Evolutionary conservation across 1,140 invertebrate genomes (phyloP), one percentile per base, ranked within the genome.

Genomic region (Aricia agestis): DNA sequence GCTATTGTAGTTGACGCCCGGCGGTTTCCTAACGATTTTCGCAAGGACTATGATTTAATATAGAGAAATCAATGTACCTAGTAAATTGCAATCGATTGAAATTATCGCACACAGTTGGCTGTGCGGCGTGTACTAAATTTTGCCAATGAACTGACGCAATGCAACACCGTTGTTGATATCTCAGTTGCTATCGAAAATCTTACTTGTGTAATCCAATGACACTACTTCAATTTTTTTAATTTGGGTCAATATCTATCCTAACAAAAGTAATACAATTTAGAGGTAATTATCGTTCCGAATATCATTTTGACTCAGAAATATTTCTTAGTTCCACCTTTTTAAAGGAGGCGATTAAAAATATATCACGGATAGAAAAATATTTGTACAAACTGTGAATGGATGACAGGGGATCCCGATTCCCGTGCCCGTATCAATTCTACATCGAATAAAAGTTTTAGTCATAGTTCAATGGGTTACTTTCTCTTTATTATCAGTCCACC

Each of bases 111-210:
- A 76, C 75, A 75, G 72, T 79, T 72, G 76, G 76, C 71, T 79
- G 78, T 71, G 81, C 77, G 79, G 75, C 77, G 77, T 80, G 78
- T 80, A 78, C 82, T 80, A 81, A 83, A 83, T 84, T 83, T 81
- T 83, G 80, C 78, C 81, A 81, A 81, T 78, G 78, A 86, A 74
- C 79, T 86, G 82, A 83, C 80, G 87, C 82, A 90, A 86, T 71
- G 71, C 67, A 77, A 63, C 79, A 80, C 78, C 71, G 73, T 81
- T 81, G 73, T 81, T 81, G 84, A 85, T 87, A 84, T 86, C 85
- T 81, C 77, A 78, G 74, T 74, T 76, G 77, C 72, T 72, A 74
- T 76, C 72, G 75, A 76, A 76, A 74, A 76, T 72, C 72, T 69
- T 73, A 71, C 73, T 77, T 77, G 73, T 77, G 73, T 77, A 77